phyloP scores from a whole-genome alignment of 1,140 invertebrate species.

The Octopus bimaculoides region DNA sequence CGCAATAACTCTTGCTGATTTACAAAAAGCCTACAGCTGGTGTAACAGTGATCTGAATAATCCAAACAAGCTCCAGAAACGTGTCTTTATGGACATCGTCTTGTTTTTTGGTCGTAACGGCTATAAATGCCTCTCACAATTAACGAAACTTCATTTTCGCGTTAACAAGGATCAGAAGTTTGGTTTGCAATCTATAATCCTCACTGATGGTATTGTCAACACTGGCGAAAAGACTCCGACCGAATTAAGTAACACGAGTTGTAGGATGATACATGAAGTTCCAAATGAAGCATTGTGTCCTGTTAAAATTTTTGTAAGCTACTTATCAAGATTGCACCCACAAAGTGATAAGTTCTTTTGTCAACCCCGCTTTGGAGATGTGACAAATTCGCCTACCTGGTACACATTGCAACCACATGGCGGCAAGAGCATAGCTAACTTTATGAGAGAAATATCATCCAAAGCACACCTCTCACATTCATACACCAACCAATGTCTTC shows the following conservation, averaged over 20 bases:
- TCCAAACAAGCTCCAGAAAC: background rate
- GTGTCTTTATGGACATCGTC: background rate
- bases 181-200: background rate
- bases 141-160: background rate
- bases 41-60: background rate
- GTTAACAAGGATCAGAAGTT: background rate
- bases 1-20: background rate
- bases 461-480: background rate
- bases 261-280: background rate
- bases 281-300: background rate
- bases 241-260: background rate
- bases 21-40: background rate
- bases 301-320: background rate
- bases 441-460: background rate
- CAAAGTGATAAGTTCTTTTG: background rate
- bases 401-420: background rate
- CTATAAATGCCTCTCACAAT: background rate
- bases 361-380: background rate
- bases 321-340: background rate
- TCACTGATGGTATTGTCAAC: background rate
- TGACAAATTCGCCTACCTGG: background rate
- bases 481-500: constrained; percentile 6
- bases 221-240: background rate
- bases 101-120: background rate
- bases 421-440: background rate